Conservation (phyloP, 1,140 invertebrate genomes). For the Atta cephalotes region DNA sequence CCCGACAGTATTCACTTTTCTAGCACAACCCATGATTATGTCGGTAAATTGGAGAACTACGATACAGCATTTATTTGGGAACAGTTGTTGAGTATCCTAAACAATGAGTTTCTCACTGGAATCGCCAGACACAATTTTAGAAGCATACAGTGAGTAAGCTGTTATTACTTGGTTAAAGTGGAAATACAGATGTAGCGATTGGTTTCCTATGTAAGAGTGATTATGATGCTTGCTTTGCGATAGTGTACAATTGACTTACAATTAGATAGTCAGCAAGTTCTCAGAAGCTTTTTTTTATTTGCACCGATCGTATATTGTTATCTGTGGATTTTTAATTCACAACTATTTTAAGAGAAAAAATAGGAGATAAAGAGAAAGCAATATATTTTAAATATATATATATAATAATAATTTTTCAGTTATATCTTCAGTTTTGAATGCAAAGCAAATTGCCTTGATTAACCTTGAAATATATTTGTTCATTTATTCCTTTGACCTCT, state of each 20-base stretch:
- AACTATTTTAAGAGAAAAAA: not conserved
- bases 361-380: not conserved
- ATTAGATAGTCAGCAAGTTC: not conserved
- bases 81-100: constrained; percentile 40
- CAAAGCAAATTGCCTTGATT: not conserved
- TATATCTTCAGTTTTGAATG: not conserved
- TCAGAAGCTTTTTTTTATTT: not conserved
- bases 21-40: constrained; percentile 15
- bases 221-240: not conserved
- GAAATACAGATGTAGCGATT: not conserved
- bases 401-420: not conserved
- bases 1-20: constrained; percentile 31
- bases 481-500: not conserved
- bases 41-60: constrained; percentile 17
- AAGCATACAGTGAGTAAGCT: constrained; percentile 65
- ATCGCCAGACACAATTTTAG: constrained; percentile 30
- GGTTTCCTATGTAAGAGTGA: not conserved
- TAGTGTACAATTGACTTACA: not conserved
- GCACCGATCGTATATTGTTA: not conserved
- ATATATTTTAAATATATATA: not conserved
- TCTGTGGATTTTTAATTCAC: not conserved
- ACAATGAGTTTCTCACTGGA: constrained; percentile 46
- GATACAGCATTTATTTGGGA: constrained; percentile 21
- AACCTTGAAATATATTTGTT: not conserved
- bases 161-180: not conserved